Evolutionary conservation across 2,113 vertebrate species (phyloP).

Genomic region (Pavo muticus): DNA sequence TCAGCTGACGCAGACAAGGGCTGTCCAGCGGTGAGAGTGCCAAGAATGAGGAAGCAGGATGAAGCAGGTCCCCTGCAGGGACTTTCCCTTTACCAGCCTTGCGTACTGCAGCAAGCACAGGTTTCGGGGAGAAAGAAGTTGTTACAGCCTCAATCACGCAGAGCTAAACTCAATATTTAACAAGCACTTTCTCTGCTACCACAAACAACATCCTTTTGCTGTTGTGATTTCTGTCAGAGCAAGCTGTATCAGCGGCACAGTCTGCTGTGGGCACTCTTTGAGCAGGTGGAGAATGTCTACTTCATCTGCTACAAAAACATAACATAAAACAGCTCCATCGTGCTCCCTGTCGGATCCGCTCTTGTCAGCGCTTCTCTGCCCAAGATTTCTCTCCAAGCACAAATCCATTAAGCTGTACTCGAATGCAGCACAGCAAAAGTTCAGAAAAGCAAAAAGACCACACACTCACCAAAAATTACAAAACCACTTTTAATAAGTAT

Average conservation of each 20-base stretch:
- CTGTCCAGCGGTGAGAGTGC: not conserved
- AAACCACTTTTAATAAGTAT: not conserved
- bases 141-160: not conserved
- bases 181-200: not conserved
- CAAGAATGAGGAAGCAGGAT: constrained; percentile 23
- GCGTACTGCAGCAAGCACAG: not conserved
- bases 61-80: not conserved
- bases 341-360: not conserved
- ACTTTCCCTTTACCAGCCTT: not conserved
- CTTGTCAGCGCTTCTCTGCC: not conserved
- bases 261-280: not conserved
- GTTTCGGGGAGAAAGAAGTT: not conserved
- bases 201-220: not conserved
- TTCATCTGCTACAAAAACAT: not conserved
- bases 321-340: not conserved
- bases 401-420: not conserved
- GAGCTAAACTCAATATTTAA: not conserved
- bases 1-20: not conserved
- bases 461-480: not conserved
- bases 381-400: not conserved
- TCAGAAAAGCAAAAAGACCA: not conserved
- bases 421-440: not conserved
- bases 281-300: not conserved
- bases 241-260: not conserved
- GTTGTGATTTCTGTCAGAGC: not conserved